These are phyloP conservation scores for Apantesis nais DNA, from an alignment of 2,888 invertebrate species.

Conservation along the genomic window DNA sequence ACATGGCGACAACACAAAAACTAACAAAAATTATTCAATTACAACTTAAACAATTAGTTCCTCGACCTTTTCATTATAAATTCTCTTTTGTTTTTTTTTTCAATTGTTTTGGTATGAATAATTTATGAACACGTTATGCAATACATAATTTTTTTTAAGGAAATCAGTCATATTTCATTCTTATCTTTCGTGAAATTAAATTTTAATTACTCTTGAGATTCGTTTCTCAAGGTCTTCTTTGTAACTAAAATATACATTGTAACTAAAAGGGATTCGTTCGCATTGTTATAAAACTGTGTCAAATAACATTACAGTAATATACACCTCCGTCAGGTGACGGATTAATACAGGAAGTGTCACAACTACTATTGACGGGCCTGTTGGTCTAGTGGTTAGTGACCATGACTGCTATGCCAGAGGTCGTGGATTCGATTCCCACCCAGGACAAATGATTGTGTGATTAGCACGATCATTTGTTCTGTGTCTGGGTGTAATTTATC, in stretches of 20 bases:
- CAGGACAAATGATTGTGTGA: no score
- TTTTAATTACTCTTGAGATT: neutral
- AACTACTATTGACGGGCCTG: no score
- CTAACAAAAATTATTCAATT: neutral
- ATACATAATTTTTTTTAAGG: slow-evolving; percentile 18
- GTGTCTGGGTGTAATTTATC: no score
- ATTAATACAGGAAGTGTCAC: no score
- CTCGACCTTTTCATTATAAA: slow-evolving; percentile 6
- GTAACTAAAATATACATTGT: neutral
- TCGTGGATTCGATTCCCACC: no score
- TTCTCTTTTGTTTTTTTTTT: neutral
- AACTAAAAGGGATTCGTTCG: neutral
- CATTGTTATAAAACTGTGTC: neutral
- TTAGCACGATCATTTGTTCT: no score
- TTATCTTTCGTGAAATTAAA: neutral
- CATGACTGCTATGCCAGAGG: no score
- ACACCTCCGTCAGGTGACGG: neutral
- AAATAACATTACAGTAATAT: no score
- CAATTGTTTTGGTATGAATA: slow-evolving; percentile 20
- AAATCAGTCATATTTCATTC: slow-evolving; percentile 21
- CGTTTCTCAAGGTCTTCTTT: neutral
- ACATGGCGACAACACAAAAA: neutral
- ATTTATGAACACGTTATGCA: slow-evolving; percentile 4
- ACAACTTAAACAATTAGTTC: neutral
- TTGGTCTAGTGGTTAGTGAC: no score